Percentiles rank a stretch among this genome's conserved stretches.
Evolutionary conservation across 2,888 invertebrate genomes (phyloP).

Genomic region (Lasiommata megera): DNA sequence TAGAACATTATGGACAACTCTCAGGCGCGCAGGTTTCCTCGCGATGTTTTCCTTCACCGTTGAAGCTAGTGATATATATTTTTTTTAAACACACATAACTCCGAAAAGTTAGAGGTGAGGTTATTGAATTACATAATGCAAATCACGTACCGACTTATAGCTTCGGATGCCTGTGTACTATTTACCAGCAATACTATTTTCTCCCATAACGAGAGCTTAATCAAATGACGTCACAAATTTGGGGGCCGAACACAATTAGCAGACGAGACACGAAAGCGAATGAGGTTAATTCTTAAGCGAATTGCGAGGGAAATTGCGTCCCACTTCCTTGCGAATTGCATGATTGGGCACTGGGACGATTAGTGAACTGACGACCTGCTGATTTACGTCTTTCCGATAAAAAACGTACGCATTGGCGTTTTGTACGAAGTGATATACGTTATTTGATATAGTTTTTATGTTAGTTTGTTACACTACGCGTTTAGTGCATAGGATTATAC

Average conservation of each 20-base stretch:
- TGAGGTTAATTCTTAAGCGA: constrained; percentile 68
- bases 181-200: constrained; percentile 36
- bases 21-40: too few relatives aligned
- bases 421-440: not conserved
- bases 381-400: constrained; percentile 22
- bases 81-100: too few relatives aligned
- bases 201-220: constrained; percentile 52
- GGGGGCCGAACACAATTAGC: constrained; percentile 68
- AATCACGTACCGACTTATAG: constrained; percentile 23
- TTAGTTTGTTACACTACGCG: too few relatives aligned
- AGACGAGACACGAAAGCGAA: constrained; percentile 73
- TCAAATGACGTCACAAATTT: constrained; percentile 56
- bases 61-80: too few relatives aligned
- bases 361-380: constrained; percentile 33
- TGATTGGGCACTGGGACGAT: constrained; percentile 70
- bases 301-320: constrained; percentile 72
- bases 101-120: too few relatives aligned
- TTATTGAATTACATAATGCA: constrained; percentile 12
- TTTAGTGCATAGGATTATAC: too few relatives aligned
- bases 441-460: too few relatives aligned
- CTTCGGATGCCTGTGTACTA: constrained; percentile 37
- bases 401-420: not conserved
- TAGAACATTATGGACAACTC: too few relatives aligned
- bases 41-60: too few relatives aligned
- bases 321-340: constrained; percentile 59